Evolutionary conservation across 2,797 vertebrate genomes (phyloP), one percentile per base, ranked within the genome.

Genomic region (Propithecus perrieri): DNA sequence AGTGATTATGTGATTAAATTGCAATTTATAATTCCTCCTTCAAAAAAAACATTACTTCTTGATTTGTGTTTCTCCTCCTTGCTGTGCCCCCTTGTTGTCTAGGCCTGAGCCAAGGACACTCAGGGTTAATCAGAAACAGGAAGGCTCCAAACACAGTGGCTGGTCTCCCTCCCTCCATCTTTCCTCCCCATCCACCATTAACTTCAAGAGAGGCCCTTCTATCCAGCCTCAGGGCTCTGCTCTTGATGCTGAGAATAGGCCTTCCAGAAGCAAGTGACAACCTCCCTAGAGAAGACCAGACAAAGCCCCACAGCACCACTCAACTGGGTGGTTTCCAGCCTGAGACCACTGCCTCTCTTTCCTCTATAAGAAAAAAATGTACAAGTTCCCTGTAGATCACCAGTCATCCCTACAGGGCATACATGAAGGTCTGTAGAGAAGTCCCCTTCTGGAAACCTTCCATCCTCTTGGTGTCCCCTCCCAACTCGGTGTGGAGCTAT

Each of bases 1-100:
- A 99, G 98, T 99, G 98, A 99, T 99, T 99, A 99, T 99, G 98
- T 99, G 99, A 99, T 99, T 99, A 99, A 99, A 99, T 99, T 99
- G 99, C 98, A 99, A 99, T 99, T 99, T 99, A 99, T 99, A 99
- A 99, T 99, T 99, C 99, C 99, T 98, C 98, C 98, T 99, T 98
- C 98, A 95, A 86, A 95, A 95, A 96, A 97, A 99, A 98, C 96
- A 94, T 98, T 98, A 97, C 98, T 98, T 98, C 98, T 98, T 98
- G 98, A 98, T 98, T 98, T 98, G 98, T 98, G 95, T 97, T 98
- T 97, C 98, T 94, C 91, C 97, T 95, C 97, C 96, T 97, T 94
- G 87, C 84, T 80, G 87, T 8, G 63, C 59, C 92, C 86, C 55
- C 46, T 91, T 90, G 93, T 96, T 97, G 92, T 96, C 72, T 94